These are phyloP conservation scores for silkworm (Bombyx mori) DNA, from an alignment of 1,140 invertebrate species.

Conservation along the genomic window ASM3026992v2 NC_085117.1:16854001-16854500, in stretches of 20 bases:
- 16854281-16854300: neutral
- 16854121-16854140: conserved; percentile 91
- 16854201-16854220: conserved; percentile 94
- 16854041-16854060: conserved; percentile 16
- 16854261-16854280: conserved; percentile 4
- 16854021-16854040: neutral
- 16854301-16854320: neutral
- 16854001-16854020: no score
- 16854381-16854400: no score
- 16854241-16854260: conserved; percentile 89
- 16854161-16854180: conserved; percentile 91
- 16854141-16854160: conserved; percentile 91
- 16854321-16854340: neutral
- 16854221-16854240: conserved; percentile 95
- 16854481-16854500: no score
- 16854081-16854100: conserved; percentile 90
- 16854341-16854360: neutral
- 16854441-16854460: no score
- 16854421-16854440: no score
- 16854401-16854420: no score
- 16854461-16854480: no score
- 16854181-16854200: conserved; percentile 90
- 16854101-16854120: conserved; percentile 90
- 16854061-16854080: conserved; percentile 85
- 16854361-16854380: neutral